Evolutionary conservation across 2,797 vertebrate species (phyloP), one percentile per base, ranked within the genome.

Genomic region (Loriculus beryllinus): DNA sequence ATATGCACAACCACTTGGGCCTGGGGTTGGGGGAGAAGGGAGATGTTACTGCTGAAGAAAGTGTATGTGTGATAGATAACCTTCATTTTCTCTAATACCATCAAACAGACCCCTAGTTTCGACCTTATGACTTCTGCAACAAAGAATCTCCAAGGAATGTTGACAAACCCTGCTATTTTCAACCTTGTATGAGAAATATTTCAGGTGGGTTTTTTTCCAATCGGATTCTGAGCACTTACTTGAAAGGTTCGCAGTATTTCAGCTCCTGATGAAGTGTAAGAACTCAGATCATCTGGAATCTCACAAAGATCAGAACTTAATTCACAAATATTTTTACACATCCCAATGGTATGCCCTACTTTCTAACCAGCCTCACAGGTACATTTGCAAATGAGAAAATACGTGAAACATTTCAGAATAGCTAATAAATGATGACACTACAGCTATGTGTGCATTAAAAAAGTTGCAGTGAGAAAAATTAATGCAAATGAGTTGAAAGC

Each of bases 361-460:
- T 96, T 82, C 76, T 59, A 83, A 86, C 11, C 39, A 76, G 40
- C 31, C 85, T 95, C 82, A 81, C 62, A 88, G 69, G 39, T 90
- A 78, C 42, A 39, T 75, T 92, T 92, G 49, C 74, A 76, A 93
- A 83, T 88, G 69, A 88, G 39, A 85, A 88, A 90, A 84, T 63
- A 62, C 6, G 16, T 63, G 51, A 81, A 91, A 60, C 18, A 22
- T 59, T 90, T 90, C 51, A 90, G 40, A 94, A 74, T 4, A 90
- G 25, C 70, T 89, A 78, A 71, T 81, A 64, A 60, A 81, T 84
- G 59, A 84, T n/a, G 59, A 65, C 7, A 10, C 39, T 56, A 47
- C 49, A 93, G 14, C 21, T 88, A 72, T 25, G 18, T 10, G 71
- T 26, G 33, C 42, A 65, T 57, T 64, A 76, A 92, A 81, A 62